phyloP scores from a whole-genome alignment of 2,113 vertebrate genomes.

The Lampris megalopsis region DNA sequence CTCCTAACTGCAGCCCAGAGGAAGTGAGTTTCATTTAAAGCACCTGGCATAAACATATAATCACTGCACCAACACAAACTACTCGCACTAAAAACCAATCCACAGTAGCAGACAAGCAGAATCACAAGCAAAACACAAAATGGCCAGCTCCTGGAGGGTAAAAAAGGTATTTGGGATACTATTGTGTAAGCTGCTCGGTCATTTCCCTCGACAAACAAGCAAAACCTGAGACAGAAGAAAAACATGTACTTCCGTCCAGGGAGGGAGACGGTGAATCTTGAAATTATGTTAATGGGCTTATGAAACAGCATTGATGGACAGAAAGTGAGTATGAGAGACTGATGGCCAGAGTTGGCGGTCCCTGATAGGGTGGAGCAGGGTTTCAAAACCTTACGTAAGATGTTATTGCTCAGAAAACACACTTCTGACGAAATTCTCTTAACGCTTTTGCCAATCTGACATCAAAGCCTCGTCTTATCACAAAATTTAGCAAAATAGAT shows the following conservation, averaged over 20 bases:
- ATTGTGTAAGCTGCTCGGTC: conserved; percentile 23
- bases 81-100: conserved; percentile 21
- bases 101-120: conserved; percentile 18
- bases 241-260: conserved; percentile 32
- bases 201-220: conserved; percentile 24
- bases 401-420: not conserved
- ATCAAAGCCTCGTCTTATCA: conserved; percentile 27
- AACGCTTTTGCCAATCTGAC: conserved; percentile 10
- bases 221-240: not conserved
- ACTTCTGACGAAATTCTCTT: conserved; percentile 1
- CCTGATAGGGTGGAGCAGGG: not conserved
- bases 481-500: conserved; percentile 25
- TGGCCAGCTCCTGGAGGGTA: not conserved
- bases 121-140: conserved; percentile 10
- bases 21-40: not conserved
- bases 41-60: not conserved
- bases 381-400: conserved; percentile 1
- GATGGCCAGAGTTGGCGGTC: not conserved
- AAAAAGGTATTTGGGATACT: not conserved
- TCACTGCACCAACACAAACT: not conserved
- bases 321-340: conserved; percentile 3
- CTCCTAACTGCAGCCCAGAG: conserved; percentile 20
- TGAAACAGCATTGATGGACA: conserved; percentile 21
- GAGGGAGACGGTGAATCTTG: conserved; percentile 55
- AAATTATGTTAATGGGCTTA: conserved; percentile 41